Conservation (phyloP, 2,113 vertebrate genomes). For the Microtus montanus region DNA sequence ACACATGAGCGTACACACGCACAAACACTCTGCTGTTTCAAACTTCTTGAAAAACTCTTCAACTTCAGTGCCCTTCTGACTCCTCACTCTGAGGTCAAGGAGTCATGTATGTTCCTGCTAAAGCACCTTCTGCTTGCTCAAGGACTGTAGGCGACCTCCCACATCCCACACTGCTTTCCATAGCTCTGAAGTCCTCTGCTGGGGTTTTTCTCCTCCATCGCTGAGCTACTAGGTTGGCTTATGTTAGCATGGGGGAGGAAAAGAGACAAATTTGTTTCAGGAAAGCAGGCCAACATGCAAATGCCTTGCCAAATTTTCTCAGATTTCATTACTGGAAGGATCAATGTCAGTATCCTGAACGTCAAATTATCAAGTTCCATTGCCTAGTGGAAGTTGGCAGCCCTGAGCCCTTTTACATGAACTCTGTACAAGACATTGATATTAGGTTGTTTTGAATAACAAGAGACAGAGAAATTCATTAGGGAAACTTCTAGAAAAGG, state of each 20-base stretch:
- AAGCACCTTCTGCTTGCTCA: background rate
- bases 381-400: slow-evolving; percentile 25
- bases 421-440: background rate
- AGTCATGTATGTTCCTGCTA: background rate
- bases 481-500: background rate
- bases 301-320: background rate
- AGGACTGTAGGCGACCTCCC: background rate
- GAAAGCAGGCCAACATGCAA: background rate
- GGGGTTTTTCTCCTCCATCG: background rate
- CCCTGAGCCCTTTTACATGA: slow-evolving; percentile 14
- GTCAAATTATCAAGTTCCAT: slow-evolving; percentile 36
- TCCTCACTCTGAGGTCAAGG: background rate
- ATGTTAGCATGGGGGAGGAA: background rate
- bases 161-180: background rate
- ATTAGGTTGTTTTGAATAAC: background rate
- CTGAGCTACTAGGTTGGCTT: background rate
- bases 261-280: background rate
- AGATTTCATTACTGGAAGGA: slow-evolving; percentile 46
- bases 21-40: too few relatives aligned
- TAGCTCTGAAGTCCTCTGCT: background rate
- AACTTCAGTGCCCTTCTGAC: background rate
- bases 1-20: too few relatives aligned
- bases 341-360: slow-evolving; percentile 39
- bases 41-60: background rate
- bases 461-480: background rate